phyloP scores from a whole-genome alignment of 2,888 invertebrate species.

The Lithodes maja region DNA sequence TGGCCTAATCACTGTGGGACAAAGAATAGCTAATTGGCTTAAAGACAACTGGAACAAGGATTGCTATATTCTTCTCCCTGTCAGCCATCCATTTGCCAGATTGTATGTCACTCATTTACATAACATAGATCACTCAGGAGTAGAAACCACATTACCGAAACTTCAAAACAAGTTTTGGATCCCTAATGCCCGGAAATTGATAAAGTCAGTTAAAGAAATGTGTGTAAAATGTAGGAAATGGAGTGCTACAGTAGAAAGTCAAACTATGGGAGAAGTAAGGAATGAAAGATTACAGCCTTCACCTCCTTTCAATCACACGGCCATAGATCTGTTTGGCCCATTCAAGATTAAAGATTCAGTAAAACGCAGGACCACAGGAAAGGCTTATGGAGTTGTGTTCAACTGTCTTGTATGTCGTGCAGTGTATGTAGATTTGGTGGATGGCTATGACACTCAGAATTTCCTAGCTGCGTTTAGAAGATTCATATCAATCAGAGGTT shows the following conservation, averaged over 20 bases:
- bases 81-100: not conserved
- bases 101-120: slow-evolving; percentile 7
- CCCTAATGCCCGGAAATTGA: not conserved
- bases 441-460: slow-evolving; percentile 34
- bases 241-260: not conserved
- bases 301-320: slow-evolving; percentile 34
- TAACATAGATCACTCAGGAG: not conserved
- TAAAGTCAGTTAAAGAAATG: not conserved
- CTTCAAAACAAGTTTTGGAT: slow-evolving; percentile 15
- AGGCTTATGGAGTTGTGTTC: slow-evolving; percentile 41
- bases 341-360: slow-evolving; percentile 44
- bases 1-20: not conserved
- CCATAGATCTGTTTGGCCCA: slow-evolving; percentile 48
- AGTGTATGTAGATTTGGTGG: slow-evolving; percentile 24
- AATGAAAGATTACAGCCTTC: slow-evolving; percentile 13
- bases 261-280: slow-evolving; percentile 29
- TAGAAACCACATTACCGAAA: not conserved
- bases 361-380: slow-evolving; percentile 29
- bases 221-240: not conserved
- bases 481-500: slow-evolving; percentile 23
- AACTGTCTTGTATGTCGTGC: slow-evolving; percentile 26
- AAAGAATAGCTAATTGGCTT: slow-evolving; percentile 18
- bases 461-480: slow-evolving; percentile 29
- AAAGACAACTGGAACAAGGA: slow-evolving; percentile 12
- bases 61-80: not conserved